phyloP scores from a whole-genome alignment of 2,113 vertebrate species.

The Desmodus rotundus region DNA sequence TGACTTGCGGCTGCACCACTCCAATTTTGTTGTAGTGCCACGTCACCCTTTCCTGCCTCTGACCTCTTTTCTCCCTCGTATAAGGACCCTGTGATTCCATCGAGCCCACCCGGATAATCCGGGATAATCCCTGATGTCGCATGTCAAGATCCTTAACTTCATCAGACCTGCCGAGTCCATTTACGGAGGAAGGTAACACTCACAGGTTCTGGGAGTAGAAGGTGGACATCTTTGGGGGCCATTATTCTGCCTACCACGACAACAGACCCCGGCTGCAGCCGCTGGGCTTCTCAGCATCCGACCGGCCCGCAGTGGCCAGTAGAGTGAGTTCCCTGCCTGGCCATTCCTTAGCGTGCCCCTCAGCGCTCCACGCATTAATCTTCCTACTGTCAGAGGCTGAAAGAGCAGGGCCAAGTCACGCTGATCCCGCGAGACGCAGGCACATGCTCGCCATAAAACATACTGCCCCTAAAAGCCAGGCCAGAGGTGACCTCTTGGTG shows the following conservation, averaged over 20 bases:
- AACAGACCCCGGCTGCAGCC: not conserved
- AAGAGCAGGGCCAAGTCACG: conserved; percentile 56
- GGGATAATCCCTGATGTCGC: too few relatives aligned
- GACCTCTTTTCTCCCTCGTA: not conserved
- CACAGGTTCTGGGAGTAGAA: not conserved
- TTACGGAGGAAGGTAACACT: not conserved
- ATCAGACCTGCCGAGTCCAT: not conserved
- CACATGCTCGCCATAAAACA: conserved; percentile 58
- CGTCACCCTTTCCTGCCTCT: not conserved
- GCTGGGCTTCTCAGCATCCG: not conserved
- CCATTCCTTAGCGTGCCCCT: not conserved
- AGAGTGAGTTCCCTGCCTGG: not conserved
- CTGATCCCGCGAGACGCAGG: conserved; percentile 52
- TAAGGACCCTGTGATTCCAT: not conserved
- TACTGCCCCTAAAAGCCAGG: conserved; percentile 56
- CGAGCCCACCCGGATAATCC: not conserved
- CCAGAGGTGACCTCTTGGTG: conserved; percentile 70
- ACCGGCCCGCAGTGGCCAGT: not conserved
- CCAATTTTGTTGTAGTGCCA: not conserved
- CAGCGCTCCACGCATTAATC: rapidly evolving
- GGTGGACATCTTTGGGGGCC: not conserved
- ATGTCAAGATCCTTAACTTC: not conserved
- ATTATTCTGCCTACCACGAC: not conserved
- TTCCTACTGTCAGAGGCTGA: not conserved
- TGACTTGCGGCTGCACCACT: not conserved